Percentiles rank a stretch among this genome's conserved stretches.
These are phyloP conservation scores for Mustela nigripes DNA, from an alignment of 2,113 vertebrate genomes.

Conservation along the genomic window DNA sequence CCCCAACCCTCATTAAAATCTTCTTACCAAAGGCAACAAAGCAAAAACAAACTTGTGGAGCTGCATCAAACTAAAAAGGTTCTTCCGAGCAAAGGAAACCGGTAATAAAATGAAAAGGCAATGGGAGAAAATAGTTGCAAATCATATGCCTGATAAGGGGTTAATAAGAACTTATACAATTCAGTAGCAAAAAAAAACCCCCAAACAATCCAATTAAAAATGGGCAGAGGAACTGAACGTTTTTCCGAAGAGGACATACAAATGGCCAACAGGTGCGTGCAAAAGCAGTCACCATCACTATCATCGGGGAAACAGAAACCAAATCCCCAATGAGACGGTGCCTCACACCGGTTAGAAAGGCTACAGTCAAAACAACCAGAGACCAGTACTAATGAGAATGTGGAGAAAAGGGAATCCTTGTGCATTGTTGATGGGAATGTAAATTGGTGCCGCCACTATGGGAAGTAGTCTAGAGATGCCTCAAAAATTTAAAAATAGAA, in stretches of 20 bases:
- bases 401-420: background rate
- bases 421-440: background rate
- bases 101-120: background rate
- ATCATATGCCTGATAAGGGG: background rate
- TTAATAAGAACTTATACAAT: background rate
- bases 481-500: constrained; percentile 27
- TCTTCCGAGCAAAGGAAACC: background rate
- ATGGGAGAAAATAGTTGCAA: background rate
- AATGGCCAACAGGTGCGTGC: background rate
- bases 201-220: background rate
- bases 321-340: background rate
- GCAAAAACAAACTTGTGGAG: background rate
- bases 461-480: background rate
- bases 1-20: background rate
- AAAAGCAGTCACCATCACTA: background rate
- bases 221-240: background rate
- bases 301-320: background rate
- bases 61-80: background rate
- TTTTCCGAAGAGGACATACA: background rate
- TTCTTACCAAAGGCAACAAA: background rate
- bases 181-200: background rate
- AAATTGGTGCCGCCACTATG: background rate
- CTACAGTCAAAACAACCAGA: background rate
- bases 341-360: background rate
- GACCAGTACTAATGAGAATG: background rate